A percentile compares a stretch with the other conserved stretches of the same genome.
phyloP scores from a whole-genome alignment of 2,797 vertebrate genomes.

The Aselliscus stoliczkanus region DNA sequence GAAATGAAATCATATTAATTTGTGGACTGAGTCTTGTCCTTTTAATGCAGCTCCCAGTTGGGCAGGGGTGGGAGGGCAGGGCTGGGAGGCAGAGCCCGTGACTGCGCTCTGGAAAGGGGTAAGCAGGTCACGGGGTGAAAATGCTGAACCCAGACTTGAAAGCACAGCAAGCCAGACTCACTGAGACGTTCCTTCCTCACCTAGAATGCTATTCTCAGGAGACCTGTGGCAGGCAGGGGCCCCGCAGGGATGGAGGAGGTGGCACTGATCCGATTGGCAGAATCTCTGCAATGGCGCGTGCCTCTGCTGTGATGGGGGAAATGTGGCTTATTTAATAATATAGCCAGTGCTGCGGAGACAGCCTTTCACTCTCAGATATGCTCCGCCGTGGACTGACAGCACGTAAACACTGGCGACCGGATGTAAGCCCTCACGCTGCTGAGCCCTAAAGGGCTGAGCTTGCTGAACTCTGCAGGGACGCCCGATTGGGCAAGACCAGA shows the following conservation, averaged over 20 bases:
- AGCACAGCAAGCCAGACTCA: neutral
- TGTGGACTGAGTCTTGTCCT: constrained; percentile 39
- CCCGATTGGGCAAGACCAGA: neutral
- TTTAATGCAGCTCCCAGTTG: neutral
- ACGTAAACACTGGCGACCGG: constrained; percentile 34
- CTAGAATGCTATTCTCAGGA: neutral
- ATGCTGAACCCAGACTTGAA: neutral
- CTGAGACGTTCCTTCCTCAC: neutral
- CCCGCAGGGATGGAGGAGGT: neutral
- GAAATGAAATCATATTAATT: constrained; percentile 68
- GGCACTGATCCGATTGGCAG: neutral
- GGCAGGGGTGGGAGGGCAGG: fast-evolving
- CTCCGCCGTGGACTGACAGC: constrained; percentile 62
- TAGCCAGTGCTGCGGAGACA: constrained; percentile 52
- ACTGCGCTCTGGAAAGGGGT: neutral
- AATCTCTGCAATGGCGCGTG: constrained; percentile 42
- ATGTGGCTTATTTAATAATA: constrained; percentile 49
- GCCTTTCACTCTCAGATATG: constrained; percentile 62
- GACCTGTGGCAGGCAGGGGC: neutral
- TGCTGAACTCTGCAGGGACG: fast-evolving
- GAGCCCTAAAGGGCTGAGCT: neutral
- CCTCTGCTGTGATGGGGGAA: constrained; percentile 48
- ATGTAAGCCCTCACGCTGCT: constrained; percentile 43
- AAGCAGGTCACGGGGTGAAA: neutral
- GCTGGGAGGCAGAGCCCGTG: neutral